phyloP scores from a whole-genome alignment of 2,797 vertebrate genomes.

The Aselliscus stoliczkanus region DNA sequence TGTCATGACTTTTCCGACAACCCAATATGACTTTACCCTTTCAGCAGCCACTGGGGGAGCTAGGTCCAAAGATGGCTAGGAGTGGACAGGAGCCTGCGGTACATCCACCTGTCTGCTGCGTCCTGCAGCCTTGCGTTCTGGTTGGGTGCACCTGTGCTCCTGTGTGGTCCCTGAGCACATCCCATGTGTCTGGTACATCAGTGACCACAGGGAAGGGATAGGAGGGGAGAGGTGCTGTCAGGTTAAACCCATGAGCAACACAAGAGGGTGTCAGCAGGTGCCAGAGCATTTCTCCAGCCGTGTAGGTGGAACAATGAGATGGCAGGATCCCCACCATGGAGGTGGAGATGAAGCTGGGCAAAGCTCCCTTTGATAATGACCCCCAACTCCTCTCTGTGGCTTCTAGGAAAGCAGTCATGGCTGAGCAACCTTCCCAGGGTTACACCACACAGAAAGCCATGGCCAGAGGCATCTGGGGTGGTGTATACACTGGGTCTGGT shows the following conservation, averaged over 20 bases:
- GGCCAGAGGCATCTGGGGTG: background rate
- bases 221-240: background rate
- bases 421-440: too few species aligned
- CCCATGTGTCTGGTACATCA: too few species aligned
- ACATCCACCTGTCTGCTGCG: background rate
- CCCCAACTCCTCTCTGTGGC: background rate
- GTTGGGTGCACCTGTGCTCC: background rate
- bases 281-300: background rate
- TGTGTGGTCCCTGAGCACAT: background rate
- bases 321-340: background rate
- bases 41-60: too few species aligned
- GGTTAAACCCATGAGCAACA: background rate
- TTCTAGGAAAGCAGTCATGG: too few species aligned
- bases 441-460: background rate
- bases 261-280: background rate
- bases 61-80: background rate
- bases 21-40: too few species aligned
- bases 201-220: background rate
- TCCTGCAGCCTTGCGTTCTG: background rate
- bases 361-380: background rate
- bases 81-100: background rate
- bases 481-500: too few species aligned
- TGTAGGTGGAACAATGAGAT: fast-evolving
- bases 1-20: too few species aligned
- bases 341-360: background rate